Conservation (phyloP, 2,797 vertebrate species). For the Phaenicophaeus curvirostris region DNA sequence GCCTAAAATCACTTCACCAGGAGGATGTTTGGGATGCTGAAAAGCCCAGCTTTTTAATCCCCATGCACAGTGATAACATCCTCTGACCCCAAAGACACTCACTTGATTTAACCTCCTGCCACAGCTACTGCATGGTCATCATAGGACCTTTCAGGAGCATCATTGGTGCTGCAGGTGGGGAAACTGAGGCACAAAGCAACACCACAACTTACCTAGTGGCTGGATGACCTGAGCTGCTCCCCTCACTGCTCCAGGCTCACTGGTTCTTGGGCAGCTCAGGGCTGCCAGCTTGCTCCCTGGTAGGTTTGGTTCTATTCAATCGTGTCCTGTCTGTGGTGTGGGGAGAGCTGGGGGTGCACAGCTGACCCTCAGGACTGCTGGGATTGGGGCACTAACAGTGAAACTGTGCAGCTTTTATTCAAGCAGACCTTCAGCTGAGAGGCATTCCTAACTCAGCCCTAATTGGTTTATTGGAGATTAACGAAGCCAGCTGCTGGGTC, state of each 20-base stretch:
- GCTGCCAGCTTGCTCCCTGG: rapidly evolving
- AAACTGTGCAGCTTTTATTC: background rate
- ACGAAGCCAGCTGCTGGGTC: background rate
- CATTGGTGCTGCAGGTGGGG: background rate
- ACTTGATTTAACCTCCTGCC: background rate
- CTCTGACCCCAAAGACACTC: rapidly evolving
- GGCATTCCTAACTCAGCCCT: background rate
- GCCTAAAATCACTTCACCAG: background rate
- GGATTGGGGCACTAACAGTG: background rate
- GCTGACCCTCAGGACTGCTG: background rate
- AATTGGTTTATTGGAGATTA: slow-evolving; percentile 17
- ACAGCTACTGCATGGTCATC: rapidly evolving
- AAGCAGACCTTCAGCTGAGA: background rate
- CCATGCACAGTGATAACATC: rapidly evolving
- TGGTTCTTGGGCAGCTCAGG: rapidly evolving
- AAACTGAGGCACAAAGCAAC: background rate
- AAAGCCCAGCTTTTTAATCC: background rate
- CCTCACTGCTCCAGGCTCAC: background rate
- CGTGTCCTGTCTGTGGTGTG: rapidly evolving
- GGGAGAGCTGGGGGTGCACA: background rate
- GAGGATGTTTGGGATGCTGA: background rate
- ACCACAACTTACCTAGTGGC: rapidly evolving
- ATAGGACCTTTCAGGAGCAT: background rate
- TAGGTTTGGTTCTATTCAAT: background rate
- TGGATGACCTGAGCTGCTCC: background rate